Evolutionary conservation across 2,797 vertebrate genomes (phyloP).

Genomic region (Coilia nasus): DNA sequence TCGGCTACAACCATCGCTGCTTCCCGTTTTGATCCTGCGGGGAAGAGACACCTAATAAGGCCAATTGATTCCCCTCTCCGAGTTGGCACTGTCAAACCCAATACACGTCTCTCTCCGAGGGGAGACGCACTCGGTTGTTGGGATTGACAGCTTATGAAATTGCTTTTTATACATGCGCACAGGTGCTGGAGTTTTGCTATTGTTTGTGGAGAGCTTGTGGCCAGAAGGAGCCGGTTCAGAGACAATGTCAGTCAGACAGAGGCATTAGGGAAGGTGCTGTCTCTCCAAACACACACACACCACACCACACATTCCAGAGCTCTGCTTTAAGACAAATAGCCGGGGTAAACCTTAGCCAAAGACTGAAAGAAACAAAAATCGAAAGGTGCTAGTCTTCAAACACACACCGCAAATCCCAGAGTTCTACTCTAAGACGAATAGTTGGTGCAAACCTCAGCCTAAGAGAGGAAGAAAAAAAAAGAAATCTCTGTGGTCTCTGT

Average conservation of each 20-base stretch:
- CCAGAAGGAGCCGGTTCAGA: not conserved
- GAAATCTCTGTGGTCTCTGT: not conserved
- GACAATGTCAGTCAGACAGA: not conserved
- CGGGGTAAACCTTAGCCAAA: too few species aligned
- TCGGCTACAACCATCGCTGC: conserved; percentile 21
- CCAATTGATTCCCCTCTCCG: conserved; percentile 51
- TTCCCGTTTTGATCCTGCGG: conserved; percentile 36
- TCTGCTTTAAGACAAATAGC: too few species aligned
- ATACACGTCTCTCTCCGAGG: conserved; percentile 41
- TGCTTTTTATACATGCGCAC: conserved; percentile 39
- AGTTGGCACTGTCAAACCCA: conserved; percentile 49
- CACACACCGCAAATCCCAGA: not conserved
- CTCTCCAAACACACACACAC: not conserved
- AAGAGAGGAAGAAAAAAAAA: not conserved
- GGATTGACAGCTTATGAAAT: conserved; percentile 50
- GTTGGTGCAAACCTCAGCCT: not conserved
- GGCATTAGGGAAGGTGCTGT: not conserved
- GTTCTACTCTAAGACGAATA: not conserved
- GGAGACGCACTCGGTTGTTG: conserved; percentile 22
- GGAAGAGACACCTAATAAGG: conserved; percentile 48
- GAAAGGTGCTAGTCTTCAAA: too few species aligned
- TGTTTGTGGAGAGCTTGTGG: not conserved
- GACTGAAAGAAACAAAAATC: too few species aligned
- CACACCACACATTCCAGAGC: too few species aligned
- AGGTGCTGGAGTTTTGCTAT: conserved; percentile 23